Evolutionary conservation across 1,140 invertebrate genomes (phyloP).

Genomic region (Theocolax elegans): DNA sequence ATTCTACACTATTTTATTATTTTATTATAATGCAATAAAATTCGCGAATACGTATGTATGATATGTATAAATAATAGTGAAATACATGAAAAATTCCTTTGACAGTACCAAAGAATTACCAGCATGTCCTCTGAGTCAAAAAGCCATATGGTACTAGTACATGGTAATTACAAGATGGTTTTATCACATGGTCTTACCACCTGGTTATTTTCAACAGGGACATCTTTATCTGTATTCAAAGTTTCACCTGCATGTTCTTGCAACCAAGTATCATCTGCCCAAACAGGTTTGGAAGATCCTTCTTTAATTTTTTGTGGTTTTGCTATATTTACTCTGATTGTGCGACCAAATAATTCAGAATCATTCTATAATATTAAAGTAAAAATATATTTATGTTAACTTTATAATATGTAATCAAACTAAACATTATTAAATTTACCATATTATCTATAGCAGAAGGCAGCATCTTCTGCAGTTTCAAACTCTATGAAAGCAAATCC

Average conservation of each 20-base stretch:
- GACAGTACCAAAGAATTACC: too few relatives aligned
- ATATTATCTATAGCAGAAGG: conserved; percentile 99
- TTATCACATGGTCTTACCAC: conserved; percentile 61
- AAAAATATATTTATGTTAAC: neutral
- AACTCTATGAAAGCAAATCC: conserved; percentile 99
- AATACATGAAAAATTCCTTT: too few relatives aligned
- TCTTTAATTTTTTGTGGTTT: conserved; percentile 96
- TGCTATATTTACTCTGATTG: conserved; percentile 96
- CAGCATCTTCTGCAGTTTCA: conserved; percentile 93
- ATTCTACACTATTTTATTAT: too few relatives aligned
- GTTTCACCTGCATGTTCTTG: conserved; percentile 94
- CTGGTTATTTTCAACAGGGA: conserved; percentile 62
- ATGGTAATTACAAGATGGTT: conserved; percentile 75
- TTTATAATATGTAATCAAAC: neutral
- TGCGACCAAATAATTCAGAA: conserved; percentile 96
- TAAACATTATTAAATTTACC: conserved; percentile 70
- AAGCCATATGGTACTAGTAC: too few relatives aligned
- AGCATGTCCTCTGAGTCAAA: too few relatives aligned
- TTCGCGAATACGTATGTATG: too few relatives aligned
- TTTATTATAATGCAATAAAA: too few relatives aligned
- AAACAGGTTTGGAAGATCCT: conserved; percentile 93
- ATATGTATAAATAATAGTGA: too few relatives aligned
- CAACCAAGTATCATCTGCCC: conserved; percentile 97
- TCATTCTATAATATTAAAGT: conserved; percentile 80
- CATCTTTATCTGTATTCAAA: conserved; percentile 71